Evolutionary conservation across 1,140 invertebrate genomes (phyloP).

Genomic region (Philotrypesis tridentata): DNA sequence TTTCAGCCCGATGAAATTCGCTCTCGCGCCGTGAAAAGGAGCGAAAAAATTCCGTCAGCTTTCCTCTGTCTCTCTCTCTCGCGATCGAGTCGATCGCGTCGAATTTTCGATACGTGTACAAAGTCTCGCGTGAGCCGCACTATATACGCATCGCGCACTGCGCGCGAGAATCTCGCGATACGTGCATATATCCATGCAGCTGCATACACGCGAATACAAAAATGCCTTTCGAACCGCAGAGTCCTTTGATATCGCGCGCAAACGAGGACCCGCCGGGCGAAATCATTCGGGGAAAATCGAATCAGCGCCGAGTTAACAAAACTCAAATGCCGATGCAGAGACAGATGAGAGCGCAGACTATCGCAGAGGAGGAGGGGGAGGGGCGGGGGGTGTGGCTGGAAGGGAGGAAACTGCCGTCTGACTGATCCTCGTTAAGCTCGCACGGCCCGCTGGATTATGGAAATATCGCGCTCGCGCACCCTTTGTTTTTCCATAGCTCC

Average conservation of each 20-base stretch:
- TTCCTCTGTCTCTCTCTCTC: no score
- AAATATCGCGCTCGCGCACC: conserved; percentile 49
- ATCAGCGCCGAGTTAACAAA: conserved; percentile 15
- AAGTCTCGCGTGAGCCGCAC: no score
- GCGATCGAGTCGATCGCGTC: no score
- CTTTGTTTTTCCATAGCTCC: conserved; percentile 53
- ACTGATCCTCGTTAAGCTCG: conserved; percentile 49
- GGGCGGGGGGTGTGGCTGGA: no score
- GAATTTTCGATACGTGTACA: no score
- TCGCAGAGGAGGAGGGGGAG: neutral
- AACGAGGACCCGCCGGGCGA: no score
- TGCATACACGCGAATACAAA: neutral
- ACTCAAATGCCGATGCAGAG: neutral
- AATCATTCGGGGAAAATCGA: conserved; percentile 22
- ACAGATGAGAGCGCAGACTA: neutral
- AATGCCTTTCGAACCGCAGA: neutral
- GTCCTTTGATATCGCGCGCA: neutral
- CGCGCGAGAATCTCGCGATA: no score
- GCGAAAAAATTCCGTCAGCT: no score
- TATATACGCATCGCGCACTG: no score
- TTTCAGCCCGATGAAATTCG: no score
- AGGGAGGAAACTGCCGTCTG: conserved; percentile 45
- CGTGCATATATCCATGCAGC: no score
- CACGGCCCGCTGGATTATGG: conserved; percentile 56
- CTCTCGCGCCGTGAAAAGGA: no score